Base-by-base conservation (phyloP, 2,888 invertebrate species). In the Pyralis farinalis region DNA sequence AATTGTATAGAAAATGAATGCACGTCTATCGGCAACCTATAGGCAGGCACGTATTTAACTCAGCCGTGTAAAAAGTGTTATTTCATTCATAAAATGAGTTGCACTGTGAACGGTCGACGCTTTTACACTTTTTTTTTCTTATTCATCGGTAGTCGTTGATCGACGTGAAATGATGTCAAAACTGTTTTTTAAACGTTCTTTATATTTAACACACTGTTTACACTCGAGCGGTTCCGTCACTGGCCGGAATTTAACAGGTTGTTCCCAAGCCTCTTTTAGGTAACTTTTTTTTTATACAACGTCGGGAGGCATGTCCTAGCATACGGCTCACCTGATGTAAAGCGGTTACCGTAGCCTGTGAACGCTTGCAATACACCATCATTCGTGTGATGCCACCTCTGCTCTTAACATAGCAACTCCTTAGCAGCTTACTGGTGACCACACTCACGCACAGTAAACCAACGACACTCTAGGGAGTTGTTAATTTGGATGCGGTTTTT, bases 71-170 rank as follows among this genome's bases (percentile, higher is more conserved):
- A 80, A 78, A 86, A 86, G 80, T 70, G 74, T 82, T 85, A 86
- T 87, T 87, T 85, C 87, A 88, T 88, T 88, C 87, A 88, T 87
- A 86, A 87, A 87, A 84, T 76, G 82, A 85, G 80, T 85, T 67
- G 82, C 83, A 86, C 85, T 86, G 73, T 85, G 76, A 62, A 67
- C 58, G 57, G 51, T 50, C 58, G 49, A 49, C 37, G 46, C 46
- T 57, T 71, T 76, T 80, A 16, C 77, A 75, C 61, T 55, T 49
- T 43, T 47, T 51, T 50, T 49, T 34, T 32, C 42, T 57, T 64
- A 65, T 59, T 64, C 64, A 58, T 66, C 58, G 39, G 49, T 40
- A 52, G 55, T 57, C 53, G 72, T 69, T 81, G 83, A 86, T 86
- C 78, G 68, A 84, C 82, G 85, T 85, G 85, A 79, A 85, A 86